Conservation (phyloP, 2,888 invertebrate genomes). For the Andrena hattorfiana region DNA sequence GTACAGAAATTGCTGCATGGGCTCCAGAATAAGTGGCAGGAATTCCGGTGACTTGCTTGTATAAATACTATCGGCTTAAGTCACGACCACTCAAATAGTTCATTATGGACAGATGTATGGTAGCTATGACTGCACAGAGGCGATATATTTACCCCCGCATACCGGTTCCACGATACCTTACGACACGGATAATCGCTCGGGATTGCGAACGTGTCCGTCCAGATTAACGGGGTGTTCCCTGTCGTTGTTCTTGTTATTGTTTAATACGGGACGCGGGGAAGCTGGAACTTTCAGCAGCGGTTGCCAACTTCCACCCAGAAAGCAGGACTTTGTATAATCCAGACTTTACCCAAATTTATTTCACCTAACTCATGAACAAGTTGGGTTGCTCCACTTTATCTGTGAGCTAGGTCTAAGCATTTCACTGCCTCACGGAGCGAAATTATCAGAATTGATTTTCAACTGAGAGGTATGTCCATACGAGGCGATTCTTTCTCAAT, state of each 20-base stretch:
- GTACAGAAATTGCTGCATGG: neutral
- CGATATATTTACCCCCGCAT: slow-evolving; percentile 62
- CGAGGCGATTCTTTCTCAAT: too few relatives aligned
- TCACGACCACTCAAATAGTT: slow-evolving; percentile 67
- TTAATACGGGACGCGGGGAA: slow-evolving; percentile 39
- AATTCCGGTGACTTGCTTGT: slow-evolving; percentile 65
- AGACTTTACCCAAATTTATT: neutral
- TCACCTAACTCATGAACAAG: neutral
- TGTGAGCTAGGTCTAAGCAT: neutral
- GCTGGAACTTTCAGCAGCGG: neutral
- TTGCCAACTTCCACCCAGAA: neutral
- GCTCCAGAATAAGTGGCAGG: slow-evolving; percentile 29
- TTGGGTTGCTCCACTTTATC: neutral
- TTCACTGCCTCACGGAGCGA: neutral
- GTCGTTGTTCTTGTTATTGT: slow-evolving; percentile 65
- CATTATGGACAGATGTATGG: slow-evolving; percentile 63
- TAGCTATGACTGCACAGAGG: slow-evolving; percentile 46
- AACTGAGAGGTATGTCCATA: too few relatives aligned
- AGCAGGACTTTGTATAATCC: too few relatives aligned
- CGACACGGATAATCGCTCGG: slow-evolving; percentile 64
- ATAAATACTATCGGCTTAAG: slow-evolving; percentile 58
- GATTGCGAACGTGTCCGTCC: slow-evolving; percentile 66
- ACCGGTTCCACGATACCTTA: slow-evolving; percentile 60
- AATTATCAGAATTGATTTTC: neutral
- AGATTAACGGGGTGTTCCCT: slow-evolving; percentile 67